Conservation (phyloP, 2,113 vertebrate species). For the Macrotus californicus region DNA sequence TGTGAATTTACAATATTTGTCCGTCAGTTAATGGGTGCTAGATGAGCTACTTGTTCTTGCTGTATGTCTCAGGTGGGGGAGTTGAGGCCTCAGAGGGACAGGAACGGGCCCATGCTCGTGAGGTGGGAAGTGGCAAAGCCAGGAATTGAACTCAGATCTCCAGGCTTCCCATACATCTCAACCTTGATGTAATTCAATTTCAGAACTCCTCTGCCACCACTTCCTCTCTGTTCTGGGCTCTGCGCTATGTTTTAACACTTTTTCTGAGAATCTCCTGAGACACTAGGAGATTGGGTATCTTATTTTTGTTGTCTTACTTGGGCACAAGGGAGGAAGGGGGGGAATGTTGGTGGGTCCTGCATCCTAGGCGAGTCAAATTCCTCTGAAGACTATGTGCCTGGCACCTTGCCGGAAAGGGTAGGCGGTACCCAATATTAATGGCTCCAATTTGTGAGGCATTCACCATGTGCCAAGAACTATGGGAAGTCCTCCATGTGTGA, state of each 20-base stretch:
- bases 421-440: neutral
- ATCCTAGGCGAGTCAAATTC: no score
- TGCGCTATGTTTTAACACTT: accelerated
- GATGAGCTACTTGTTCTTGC: neutral
- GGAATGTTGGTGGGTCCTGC: no score
- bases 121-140: neutral
- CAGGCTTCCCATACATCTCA: accelerated
- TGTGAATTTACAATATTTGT: neutral
- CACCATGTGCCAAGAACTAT: accelerated
- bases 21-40: no score
- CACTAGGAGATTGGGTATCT: neutral
- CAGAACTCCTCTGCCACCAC: accelerated
- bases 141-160: neutral
- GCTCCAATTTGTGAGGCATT: accelerated
- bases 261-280: neutral
- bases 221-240: neutral
- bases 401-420: neutral
- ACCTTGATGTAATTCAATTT: neutral
- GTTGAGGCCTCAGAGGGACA: neutral
- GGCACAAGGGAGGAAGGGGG: neutral
- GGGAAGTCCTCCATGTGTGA: accelerated
- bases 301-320: neutral
- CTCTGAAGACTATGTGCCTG: neutral
- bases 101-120: accelerated
- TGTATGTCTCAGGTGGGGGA: neutral